Conservation (phyloP, 2,888 invertebrate genomes). For the Agonopterix arenella region DNA sequence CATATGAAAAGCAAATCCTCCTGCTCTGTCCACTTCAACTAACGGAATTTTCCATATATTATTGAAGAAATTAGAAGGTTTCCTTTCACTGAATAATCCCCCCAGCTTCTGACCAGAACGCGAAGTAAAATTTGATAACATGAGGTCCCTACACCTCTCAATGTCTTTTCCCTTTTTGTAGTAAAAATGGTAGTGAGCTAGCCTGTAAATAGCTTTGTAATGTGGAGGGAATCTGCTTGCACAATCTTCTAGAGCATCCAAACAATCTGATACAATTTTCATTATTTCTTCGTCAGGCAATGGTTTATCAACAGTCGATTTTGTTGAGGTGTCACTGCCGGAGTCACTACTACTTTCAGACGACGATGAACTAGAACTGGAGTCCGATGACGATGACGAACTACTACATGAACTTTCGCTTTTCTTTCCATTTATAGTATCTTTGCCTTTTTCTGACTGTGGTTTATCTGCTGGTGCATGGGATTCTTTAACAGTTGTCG, state of each 20-base stretch:
- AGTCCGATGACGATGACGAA: slow-evolving; percentile 63
- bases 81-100: slow-evolving; percentile 91
- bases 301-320: slow-evolving; percentile 53
- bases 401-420: slow-evolving; percentile 56
- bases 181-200: slow-evolving; percentile 89
- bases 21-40: slow-evolving; percentile 93
- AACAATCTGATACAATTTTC: slow-evolving; percentile 80
- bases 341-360: slow-evolving; percentile 72
- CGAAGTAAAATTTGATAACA: slow-evolving; percentile 82
- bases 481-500: slow-evolving; percentile 11
- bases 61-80: slow-evolving; percentile 92
- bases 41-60: slow-evolving; percentile 95
- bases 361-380: slow-evolving; percentile 77
- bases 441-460: slow-evolving; percentile 12
- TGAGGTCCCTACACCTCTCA: slow-evolving; percentile 82
- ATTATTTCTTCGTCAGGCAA: slow-evolving; percentile 74
- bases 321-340: slow-evolving; percentile 71
- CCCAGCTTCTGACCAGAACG: slow-evolving; percentile 81
- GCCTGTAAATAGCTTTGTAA: slow-evolving; percentile 93
- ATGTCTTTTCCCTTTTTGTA: slow-evolving; percentile 82
- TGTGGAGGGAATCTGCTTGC: slow-evolving; percentile 91
- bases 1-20: slow-evolving; percentile 95
- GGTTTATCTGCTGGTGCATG: slow-evolving; percentile 18
- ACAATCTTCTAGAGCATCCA: slow-evolving; percentile 90
- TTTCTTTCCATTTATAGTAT: slow-evolving; percentile 39